Base-by-base conservation (phyloP, 1,140 invertebrate genomes). In the Kradibia gibbosae region DNA sequence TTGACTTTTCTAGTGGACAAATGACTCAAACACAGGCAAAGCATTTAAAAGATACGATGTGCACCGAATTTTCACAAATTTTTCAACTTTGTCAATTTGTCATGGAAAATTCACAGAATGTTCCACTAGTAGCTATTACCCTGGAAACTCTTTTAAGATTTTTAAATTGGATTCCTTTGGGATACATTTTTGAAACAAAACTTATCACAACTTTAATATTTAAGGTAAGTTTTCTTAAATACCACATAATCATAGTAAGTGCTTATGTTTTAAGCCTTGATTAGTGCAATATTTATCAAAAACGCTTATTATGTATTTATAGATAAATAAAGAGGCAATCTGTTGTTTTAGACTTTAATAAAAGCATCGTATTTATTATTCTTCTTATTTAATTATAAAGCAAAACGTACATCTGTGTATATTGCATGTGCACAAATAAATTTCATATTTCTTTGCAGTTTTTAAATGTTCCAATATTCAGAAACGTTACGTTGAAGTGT, bases 11-110 rank as follows among this genome's bases (percentile, higher is more conserved):
- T 48, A 95, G 95, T 86, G 99, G 98, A 13, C 98, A 99, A 90
- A 95, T 99, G 90, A 99, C 99, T 42, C 98, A 99, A 91, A 98
- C 97, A 34, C 99, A 99, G 93, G 98, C 99, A 0, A 99, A 99
- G 91, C 98, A 99, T 93, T 92, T 99, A 11, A 99, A 99, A 91
- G 98, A 99, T 89, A 98, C 98, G n/a, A 99, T 99, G 98, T 99
- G 99, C 92, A 96, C 95, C 71, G 98, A 99, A 91, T 99, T 99
- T 92, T 97, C 97, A 83, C 97, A 98, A 90, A 98, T 99, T 84
- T 99, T 99, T 91, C 96, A 97, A 86, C 93, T 99, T 10, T 99
- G 99, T 92, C 97, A 99, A 89, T 99, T 97, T 94, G 98, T 99
- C 28, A 94, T 99, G 93, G 98, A 99, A 86, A 98, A 98, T 92